These are phyloP conservation scores for Zingel zingel DNA, from an alignment of 2,113 vertebrate species.

Conservation along the genomic window DNA sequence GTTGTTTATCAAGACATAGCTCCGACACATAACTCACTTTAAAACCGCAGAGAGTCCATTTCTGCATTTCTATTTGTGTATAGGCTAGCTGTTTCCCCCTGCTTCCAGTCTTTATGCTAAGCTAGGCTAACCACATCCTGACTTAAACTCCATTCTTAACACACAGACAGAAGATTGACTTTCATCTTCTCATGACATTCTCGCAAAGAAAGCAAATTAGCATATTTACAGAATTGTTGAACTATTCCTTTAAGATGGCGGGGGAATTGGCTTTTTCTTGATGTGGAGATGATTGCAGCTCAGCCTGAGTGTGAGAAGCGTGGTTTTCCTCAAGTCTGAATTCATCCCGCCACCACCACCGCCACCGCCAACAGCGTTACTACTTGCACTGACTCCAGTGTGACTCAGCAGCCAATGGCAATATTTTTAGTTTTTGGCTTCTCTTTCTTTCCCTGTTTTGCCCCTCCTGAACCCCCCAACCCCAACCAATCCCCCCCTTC, in stretches of 20 bases:
- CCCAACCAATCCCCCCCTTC: background rate
- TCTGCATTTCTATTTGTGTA: background rate
- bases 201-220: background rate
- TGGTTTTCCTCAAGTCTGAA: constrained; percentile 43
- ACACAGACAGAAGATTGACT: background rate
- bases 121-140: background rate
- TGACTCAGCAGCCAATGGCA: constrained; percentile 74
- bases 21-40: no score
- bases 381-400: constrained; percentile 72
- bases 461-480: constrained; percentile 13
- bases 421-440: constrained; percentile 82
- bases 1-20: no score
- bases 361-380: constrained; percentile 47
- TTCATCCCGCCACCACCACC: constrained; percentile 36
- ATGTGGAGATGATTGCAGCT: constrained; percentile 25
- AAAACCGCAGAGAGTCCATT: no score
- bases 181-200: constrained; percentile 1
- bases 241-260: background rate
- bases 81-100: background rate
- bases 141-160: background rate
- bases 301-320: constrained; percentile 30
- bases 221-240: background rate
- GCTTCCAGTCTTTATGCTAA: constrained; percentile 3
- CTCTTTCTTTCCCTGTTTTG: constrained; percentile 76
- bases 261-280: background rate